A percentile compares a stretch with the other conserved stretches of the same genome.
Evolutionary conservation across 2,888 invertebrate genomes (phyloP).

Genomic region (Idaea dimidiata): DNA sequence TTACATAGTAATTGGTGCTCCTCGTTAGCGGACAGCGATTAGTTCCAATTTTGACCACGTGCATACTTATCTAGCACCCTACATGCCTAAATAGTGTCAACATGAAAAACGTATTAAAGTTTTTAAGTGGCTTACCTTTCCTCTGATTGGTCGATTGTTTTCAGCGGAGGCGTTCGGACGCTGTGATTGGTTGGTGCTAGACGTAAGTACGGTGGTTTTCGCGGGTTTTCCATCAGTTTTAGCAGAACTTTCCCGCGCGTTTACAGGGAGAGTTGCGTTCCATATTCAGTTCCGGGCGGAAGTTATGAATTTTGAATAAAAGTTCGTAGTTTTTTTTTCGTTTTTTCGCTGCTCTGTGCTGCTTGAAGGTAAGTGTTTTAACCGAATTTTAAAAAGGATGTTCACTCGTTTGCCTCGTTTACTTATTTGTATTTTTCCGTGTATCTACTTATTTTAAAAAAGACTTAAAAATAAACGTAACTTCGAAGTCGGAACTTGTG

Average conservation of each 20-base stretch:
- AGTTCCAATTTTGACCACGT: no score
- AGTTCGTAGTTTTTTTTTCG: constrained; percentile 25
- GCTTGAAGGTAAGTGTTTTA: constrained; percentile 39
- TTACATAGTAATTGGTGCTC: no score
- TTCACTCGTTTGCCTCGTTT: no score
- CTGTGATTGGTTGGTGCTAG: constrained; percentile 52
- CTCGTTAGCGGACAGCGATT: no score
- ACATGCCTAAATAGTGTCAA: constrained; percentile 46
- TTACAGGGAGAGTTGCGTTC: constrained; percentile 30
- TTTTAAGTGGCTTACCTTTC: constrained; percentile 66
- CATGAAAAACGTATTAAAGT: constrained; percentile 75
- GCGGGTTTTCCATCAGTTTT: constrained; percentile 72
- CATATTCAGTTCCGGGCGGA: constrained; percentile 38
- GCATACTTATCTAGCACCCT: no score
- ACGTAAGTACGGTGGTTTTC: constrained; percentile 71
- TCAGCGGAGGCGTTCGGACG: constrained; percentile 59
- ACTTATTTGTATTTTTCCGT: no score
- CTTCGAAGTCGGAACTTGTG: no score
- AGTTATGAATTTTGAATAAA: constrained; percentile 57
- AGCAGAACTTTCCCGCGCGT: constrained; percentile 58
- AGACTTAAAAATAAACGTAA: no score
- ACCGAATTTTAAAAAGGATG: no score
- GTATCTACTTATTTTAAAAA: no score
- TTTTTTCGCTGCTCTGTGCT: constrained; percentile 22
- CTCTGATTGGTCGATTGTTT: constrained; percentile 51